Evolutionary conservation across 2,797 vertebrate species (phyloP), one percentile per base, ranked within the genome.

Genomic region (Coluber constrictor): DNA sequence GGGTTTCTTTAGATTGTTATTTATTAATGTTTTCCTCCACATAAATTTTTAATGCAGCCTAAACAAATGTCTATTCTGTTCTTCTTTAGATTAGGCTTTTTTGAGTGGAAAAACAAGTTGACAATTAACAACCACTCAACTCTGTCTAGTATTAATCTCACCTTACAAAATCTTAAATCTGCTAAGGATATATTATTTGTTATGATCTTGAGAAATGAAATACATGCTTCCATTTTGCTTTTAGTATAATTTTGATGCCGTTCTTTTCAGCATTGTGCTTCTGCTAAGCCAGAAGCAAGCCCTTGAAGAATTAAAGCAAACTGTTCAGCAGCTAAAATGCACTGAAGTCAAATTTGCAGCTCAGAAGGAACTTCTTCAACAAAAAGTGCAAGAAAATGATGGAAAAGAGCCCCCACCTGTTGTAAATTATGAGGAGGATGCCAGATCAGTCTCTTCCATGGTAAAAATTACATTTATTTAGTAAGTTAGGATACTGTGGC

Each of bases 351-450:
- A 99, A 95, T 98, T 99, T 83, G 95, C 97, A 87, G 98, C 98
- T 54, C 99, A 99, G 96, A 99, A 99, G 94, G 98, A 98, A 55
- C 94, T 99, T 70, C 96, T 99, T 83, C 98, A 99, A 37, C 96
- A 98, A 96, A 99, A 99, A 95, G 98, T 99, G 92, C 98, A 98
- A 37, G 98, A 98, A 27, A 98, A 98, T 95, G 98, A 98, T 94
- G 98, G 98, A 63, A 98, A 98, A 91, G 98, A 98, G 86, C 99
- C 98, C 1, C 98, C 98, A 92, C 98, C 98, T 51, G 98, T 98
- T 89, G 97, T 98, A 92, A 98, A 98, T 95, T 99, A 99, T 4
- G 99, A 99, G 97, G 99, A 99, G 98, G 98, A 98, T 94, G 98
- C 98, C 2, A 98, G 99, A 96, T 99, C 99, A 0, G 97, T 99